phyloP scores from a whole-genome alignment of 2,113 vertebrate genomes.

The Pedetes capensis region DNA sequence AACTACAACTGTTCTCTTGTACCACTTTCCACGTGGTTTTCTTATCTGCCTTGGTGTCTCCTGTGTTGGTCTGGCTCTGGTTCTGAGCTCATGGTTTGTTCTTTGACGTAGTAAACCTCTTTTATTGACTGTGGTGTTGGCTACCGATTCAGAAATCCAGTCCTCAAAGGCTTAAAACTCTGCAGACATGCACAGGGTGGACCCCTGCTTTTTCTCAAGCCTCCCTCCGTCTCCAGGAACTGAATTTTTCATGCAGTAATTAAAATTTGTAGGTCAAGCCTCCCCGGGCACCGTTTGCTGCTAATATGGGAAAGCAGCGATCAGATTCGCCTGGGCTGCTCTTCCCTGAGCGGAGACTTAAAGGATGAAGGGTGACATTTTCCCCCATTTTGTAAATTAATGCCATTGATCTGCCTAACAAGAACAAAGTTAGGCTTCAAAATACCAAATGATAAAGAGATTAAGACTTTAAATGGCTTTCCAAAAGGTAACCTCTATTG shows the following conservation, averaged over 20 bases:
- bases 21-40: background rate
- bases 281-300: constrained; percentile 92
- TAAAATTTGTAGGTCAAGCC: constrained; percentile 98
- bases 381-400: constrained; percentile 97
- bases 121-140: background rate
- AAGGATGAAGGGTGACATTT: constrained; percentile 98
- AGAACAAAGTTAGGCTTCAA: constrained; percentile 98
- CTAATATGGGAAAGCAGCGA: constrained; percentile 87
- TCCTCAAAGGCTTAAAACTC: constrained; percentile 83
- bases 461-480: constrained; percentile 97
- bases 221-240: constrained; percentile 87
- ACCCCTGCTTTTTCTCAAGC: constrained; percentile 85
- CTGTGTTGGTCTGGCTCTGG: constrained; percentile 30
- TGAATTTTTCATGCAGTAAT: constrained; percentile 97
- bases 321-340: constrained; percentile 88
- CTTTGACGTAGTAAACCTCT: background rate
- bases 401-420: constrained; percentile 97
- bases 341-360: constrained; percentile 89
- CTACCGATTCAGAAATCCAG: constrained; percentile 59
- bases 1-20: background rate
- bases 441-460: constrained; percentile 98
- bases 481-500: constrained; percentile 93
- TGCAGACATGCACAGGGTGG: constrained; percentile 77
- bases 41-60: background rate
- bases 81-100: constrained; percentile 56